A percentile compares a stretch with the other conserved stretches of the same genome.
Evolutionary conservation across 2,888 invertebrate genomes (phyloP).

Genomic region (Dyspetes luteomarginatus): DNA sequence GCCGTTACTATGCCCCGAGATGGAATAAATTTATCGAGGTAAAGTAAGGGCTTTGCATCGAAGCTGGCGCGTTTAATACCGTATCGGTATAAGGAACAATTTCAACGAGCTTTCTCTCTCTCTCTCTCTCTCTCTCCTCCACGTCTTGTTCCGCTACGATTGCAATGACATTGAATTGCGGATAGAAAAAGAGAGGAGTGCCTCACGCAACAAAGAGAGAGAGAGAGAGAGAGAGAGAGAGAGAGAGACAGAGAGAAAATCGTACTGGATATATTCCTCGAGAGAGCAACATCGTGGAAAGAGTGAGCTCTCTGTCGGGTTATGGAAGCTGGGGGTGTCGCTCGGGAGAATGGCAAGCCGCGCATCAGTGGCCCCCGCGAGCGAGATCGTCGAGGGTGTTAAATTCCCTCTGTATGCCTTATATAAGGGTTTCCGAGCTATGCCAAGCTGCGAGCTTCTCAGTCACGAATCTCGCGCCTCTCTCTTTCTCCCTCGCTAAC

Average conservation of each 20-base stretch:
- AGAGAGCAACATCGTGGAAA: conserved; percentile 39
- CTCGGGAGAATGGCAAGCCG: conserved; percentile 78
- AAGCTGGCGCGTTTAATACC: conserved; percentile 62
- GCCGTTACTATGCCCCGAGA: conserved; percentile 10
- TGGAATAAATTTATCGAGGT: conserved; percentile 62
- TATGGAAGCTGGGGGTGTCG: conserved; percentile 57
- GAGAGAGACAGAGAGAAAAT: conserved; percentile 40
- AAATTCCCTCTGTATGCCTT: conserved; percentile 66
- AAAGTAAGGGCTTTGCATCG: conserved; percentile 47
- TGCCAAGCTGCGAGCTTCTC: conserved; percentile 39
- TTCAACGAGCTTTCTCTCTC: conserved; percentile 53
- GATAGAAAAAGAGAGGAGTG: conserved; percentile 44
- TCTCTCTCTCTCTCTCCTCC: background rate
- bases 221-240: conserved; percentile 7
- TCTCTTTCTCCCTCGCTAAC: conserved; percentile 71
- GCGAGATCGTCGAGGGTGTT: conserved; percentile 79
- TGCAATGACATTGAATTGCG: conserved; percentile 58
- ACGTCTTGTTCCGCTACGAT: conserved; percentile 55
- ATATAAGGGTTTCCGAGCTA: conserved; percentile 57
- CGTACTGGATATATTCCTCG: conserved; percentile 36
- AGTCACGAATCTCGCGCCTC: conserved; percentile 62
- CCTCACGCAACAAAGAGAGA: conserved; percentile 37
- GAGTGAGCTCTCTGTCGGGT: conserved; percentile 40
- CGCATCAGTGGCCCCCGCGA: conserved; percentile 82
- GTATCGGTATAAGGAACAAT: conserved; percentile 63